Evolutionary conservation across 1,140 invertebrate species (phyloP), one percentile per base, ranked within the genome.

Genomic region (Drosophila burlai): DNA sequence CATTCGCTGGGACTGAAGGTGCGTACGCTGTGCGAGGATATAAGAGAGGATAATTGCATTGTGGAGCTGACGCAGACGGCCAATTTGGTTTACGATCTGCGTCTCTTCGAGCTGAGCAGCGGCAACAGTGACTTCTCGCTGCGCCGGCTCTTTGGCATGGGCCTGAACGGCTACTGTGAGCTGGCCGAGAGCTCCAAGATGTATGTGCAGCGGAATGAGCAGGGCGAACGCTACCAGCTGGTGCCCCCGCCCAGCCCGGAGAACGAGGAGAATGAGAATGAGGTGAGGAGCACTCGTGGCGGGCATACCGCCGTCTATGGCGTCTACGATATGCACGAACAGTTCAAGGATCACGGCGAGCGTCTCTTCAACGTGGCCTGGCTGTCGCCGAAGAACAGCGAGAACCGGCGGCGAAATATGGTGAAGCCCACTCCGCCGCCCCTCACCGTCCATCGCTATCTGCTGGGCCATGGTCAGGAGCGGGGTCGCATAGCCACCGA

Each of bases 1-100:
- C 98, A 99, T 94, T 99, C 98, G 1, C 94, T 99, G 49, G 97
- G 96, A 49, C 93, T 99, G 54, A 96, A 98, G 94, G 95, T 99
- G 52, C 95, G 97, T 67, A 96, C 96, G 50, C 94, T 97, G 54
- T 99, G 97, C 94, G 91, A 94, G 7, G 93, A 94, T 66, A 89
- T 95, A 81, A 54, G 58, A 8, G 92, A 93, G 3, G 43, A 76
- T 16, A 93, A 94, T 29, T 98, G 98, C 91, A 94, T 93, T 15
- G 93, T 98, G 54, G 97, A 98, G 93, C 94, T 99, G 10, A 96
- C 95, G 57, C 97, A 98, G 92, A 96, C 96, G 31, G 95, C 98
- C 40, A 96, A 97, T 50, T 94, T 98, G 60, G 97, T 99, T 9
- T 97, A 98, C 94, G 97, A 98, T 93, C 95, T 95, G 24, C 94